Conservation (phyloP, 1,140 invertebrate genomes). For the Planococcus citri region DNA sequence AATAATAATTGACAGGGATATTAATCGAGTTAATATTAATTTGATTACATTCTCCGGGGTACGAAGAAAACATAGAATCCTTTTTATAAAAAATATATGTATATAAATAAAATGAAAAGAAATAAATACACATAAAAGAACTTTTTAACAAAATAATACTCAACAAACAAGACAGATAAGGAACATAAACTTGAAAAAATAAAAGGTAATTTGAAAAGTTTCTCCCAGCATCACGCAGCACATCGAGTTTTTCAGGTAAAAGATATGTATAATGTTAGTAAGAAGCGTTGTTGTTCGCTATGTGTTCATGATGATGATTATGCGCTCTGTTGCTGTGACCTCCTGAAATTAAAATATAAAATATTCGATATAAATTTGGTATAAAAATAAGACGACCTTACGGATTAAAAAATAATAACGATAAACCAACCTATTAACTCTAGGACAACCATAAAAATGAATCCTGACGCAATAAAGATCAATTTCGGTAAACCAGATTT, state of each 20-base stretch:
- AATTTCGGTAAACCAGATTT: conserved; percentile 24
- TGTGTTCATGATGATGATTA: neutral
- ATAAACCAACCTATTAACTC: conserved; percentile 25
- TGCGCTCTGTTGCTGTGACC: neutral
- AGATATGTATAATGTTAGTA: neutral
- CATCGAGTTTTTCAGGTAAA: neutral
- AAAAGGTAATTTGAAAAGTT: neutral
- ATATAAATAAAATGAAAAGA: conserved; percentile 7
- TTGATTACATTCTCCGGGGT: neutral
- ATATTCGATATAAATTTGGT: too few species aligned
- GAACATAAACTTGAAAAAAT: conserved; percentile 11
- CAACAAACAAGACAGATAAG: neutral
- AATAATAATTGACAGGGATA: neutral
- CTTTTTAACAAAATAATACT: conserved; percentile 8
- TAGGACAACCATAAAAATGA: conserved; percentile 25
- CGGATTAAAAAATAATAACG: neutral
- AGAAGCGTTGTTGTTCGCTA: neutral
- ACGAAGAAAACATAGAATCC: neutral
- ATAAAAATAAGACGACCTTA: neutral
- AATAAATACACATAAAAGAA: neutral
- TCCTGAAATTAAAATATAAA: neutral
- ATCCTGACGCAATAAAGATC: conserved; percentile 24
- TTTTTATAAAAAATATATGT: neutral
- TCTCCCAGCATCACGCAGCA: neutral
- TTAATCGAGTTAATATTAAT: conserved; percentile 5